A percentile compares a stretch with the other conserved stretches of the same genome.
phyloP scores from a whole-genome alignment of 2,797 vertebrate genomes.

The Uromys caudimaculatus region DNA sequence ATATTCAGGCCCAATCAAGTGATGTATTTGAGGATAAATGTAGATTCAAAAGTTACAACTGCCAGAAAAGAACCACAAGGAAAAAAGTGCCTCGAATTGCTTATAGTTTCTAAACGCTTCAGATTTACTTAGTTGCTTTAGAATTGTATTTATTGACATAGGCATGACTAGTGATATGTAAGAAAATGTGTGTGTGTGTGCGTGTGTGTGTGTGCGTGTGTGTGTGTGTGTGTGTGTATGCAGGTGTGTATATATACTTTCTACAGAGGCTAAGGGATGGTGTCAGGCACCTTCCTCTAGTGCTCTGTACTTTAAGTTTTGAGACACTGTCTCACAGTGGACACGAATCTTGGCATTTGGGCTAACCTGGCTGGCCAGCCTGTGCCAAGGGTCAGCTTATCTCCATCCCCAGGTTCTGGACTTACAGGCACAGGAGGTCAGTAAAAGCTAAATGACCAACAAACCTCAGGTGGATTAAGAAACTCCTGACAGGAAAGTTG shows the following conservation, averaged over 20 bases:
- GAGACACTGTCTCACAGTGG: background rate
- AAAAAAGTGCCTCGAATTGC: background rate
- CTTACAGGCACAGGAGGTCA: background rate
- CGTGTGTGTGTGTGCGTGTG: background rate
- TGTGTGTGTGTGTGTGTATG: background rate
- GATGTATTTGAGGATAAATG: background rate
- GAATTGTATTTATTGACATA: background rate
- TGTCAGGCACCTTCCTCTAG: background rate
- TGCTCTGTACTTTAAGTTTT: background rate
- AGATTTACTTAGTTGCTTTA: slow-evolving; percentile 28
- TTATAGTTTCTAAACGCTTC: background rate
- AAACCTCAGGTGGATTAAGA: background rate
- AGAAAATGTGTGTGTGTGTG: background rate
- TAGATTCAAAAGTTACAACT: slow-evolving; percentile 19
- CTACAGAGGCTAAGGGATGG: background rate
- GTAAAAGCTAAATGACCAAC: background rate
- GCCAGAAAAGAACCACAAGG: background rate
- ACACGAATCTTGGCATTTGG: background rate
- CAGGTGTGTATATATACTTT: background rate
- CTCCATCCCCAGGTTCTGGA: background rate
- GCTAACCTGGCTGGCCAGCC: background rate
- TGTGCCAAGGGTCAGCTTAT: background rate
- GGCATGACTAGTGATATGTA: background rate
- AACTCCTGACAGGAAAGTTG: background rate
- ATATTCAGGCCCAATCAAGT: slow-evolving; percentile 14